These are phyloP conservation scores for Muscicapa comitata DNA, from an alignment of 2,797 vertebrate genomes.

Conservation along the genomic window DNA sequence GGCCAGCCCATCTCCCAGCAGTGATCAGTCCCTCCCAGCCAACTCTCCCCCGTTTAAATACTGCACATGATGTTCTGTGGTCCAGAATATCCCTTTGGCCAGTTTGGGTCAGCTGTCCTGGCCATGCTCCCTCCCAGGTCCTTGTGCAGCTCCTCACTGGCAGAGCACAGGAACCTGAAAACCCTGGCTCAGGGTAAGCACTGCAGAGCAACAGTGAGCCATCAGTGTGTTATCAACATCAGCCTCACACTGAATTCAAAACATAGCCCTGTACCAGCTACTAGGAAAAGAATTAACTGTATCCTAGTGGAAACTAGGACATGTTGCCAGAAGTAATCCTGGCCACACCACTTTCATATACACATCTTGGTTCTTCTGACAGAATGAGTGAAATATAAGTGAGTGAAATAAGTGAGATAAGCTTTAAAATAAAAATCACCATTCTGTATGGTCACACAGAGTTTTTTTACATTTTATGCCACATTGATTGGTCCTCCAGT, in stretches of 20 bases:
- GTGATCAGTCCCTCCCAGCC: fast-evolving
- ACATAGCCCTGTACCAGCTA: fast-evolving
- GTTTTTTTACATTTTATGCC: not conserved
- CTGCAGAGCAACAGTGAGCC: not conserved
- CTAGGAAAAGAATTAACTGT: not conserved
- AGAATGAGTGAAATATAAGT: not conserved
- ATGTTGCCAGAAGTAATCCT: not conserved
- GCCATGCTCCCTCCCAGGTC: not conserved
- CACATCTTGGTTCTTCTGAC: not conserved
- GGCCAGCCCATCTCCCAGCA: not conserved
- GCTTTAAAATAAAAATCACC: not conserved
- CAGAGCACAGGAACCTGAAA: not conserved
- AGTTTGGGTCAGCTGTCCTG: not conserved
- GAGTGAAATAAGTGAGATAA: not conserved
- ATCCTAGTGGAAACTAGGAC: not conserved
- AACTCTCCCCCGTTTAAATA: not conserved
- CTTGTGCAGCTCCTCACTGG: not conserved
- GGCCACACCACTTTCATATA: not conserved
- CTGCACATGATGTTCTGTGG: fast-evolving
- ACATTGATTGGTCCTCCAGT: not conserved
- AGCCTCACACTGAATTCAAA: not conserved
- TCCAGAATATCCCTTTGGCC: not conserved
- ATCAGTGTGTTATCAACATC: not conserved
- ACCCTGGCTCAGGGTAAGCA: too few relatives aligned
- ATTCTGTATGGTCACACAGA: not conserved